Conservation (phyloP, 2,113 vertebrate genomes). For the Odocoileus hemionus region DNA sequence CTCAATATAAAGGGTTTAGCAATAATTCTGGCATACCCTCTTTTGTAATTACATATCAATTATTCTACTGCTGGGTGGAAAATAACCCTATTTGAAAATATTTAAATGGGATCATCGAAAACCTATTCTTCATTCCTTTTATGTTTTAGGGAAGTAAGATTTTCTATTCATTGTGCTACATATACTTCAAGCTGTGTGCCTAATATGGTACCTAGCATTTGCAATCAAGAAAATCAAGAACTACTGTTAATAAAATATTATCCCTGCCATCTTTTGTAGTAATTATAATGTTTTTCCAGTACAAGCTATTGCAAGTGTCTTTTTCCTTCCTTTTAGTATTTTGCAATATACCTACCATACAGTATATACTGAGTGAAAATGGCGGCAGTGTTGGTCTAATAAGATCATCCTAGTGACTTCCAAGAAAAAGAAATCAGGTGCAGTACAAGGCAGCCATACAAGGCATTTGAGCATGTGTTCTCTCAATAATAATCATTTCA, state of each 20-base stretch:
- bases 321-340: neutral
- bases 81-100: slow-evolving; percentile 70
- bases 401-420: neutral
- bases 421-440: slow-evolving; percentile 25
- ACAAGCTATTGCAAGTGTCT: neutral
- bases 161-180: slow-evolving; percentile 40
- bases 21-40: slow-evolving; percentile 72
- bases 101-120: slow-evolving; percentile 73
- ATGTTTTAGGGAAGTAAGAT: slow-evolving; percentile 47
- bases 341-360: neutral
- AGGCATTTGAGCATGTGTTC: neutral
- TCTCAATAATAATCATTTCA: slow-evolving; percentile 16
- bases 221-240: slow-evolving; percentile 34
- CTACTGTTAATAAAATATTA: slow-evolving; percentile 43
- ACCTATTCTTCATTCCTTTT: slow-evolving; percentile 63
- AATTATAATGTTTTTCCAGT: slow-evolving; percentile 37
- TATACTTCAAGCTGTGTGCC: slow-evolving; percentile 49
- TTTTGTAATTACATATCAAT: slow-evolving; percentile 78
- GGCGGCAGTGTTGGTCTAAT: neutral
- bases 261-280: neutral
- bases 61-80: slow-evolving; percentile 70
- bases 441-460: neutral
- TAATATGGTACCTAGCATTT: slow-evolving; percentile 42
- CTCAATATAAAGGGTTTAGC: slow-evolving; percentile 65
- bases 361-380: neutral